A percentile compares a stretch with the other conserved stretches of the same genome.
Conservation (phyloP, 2,797 vertebrate genomes). For the Takifugu rubripes region DNA sequence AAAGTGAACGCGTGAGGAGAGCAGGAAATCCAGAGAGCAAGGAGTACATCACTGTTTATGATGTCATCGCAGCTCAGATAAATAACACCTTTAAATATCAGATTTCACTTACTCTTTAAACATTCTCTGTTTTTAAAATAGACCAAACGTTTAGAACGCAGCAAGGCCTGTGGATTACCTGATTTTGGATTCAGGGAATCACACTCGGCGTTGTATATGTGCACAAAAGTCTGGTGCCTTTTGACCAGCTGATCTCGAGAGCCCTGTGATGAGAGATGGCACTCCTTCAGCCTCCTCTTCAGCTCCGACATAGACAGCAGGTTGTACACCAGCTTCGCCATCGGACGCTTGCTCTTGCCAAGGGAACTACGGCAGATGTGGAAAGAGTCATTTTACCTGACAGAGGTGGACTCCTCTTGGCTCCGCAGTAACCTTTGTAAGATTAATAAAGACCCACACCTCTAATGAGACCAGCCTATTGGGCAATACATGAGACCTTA, state of each 20-base stretch:
- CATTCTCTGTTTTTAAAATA: too few species aligned
- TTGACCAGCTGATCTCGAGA: slow-evolving; percentile 83
- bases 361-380: slow-evolving; percentile 67
- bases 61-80: too few species aligned
- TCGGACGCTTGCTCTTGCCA: slow-evolving; percentile 66
- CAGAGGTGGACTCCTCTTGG: neutral
- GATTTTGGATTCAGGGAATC: slow-evolving; percentile 86
- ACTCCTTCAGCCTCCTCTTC: slow-evolving; percentile 83
- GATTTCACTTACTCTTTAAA: too few species aligned
- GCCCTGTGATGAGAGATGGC: slow-evolving; percentile 81
- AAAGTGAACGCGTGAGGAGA: too few species aligned
- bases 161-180: slow-evolving; percentile 63
- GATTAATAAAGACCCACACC: neutral
- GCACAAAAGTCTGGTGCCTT: slow-evolving; percentile 88
- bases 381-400: slow-evolving; percentile 5
- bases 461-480: slow-evolving; percentile 1
- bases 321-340: slow-evolving; percentile 89
- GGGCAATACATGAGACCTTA: too few species aligned
- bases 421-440: slow-evolving; percentile 10
- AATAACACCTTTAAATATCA: too few species aligned
- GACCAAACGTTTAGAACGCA: too few species aligned
- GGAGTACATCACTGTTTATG: too few species aligned
- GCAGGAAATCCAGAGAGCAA: too few species aligned
- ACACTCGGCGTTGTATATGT: slow-evolving; percentile 89
- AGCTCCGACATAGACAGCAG: slow-evolving; percentile 86